Evolutionary conservation across 2,888 invertebrate genomes (phyloP).

Genomic region (Mythimna vitellina): DNA sequence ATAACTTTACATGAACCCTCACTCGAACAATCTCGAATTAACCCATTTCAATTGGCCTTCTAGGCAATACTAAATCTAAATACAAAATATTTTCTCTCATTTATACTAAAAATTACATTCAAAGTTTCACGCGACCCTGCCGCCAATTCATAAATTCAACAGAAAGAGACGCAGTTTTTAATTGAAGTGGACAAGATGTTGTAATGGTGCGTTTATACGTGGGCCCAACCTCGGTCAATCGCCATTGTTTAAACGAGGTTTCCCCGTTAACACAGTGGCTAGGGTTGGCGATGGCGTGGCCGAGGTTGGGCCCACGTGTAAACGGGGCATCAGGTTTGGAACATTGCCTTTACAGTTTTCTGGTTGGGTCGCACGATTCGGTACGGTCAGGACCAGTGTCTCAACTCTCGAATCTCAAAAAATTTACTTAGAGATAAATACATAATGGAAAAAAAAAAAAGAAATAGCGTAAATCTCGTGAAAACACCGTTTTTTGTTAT

Average conservation of each 20-base stretch:
- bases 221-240: too few relatives aligned
- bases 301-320: too few relatives aligned
- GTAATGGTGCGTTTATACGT: too few relatives aligned
- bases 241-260: too few relatives aligned
- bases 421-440: too few relatives aligned
- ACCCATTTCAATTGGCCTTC: conserved; percentile 37
- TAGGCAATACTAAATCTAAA: conserved; percentile 56
- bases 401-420: too few relatives aligned
- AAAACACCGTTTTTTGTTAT: too few relatives aligned
- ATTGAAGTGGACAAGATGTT: neutral
- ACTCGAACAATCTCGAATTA: conserved; percentile 5
- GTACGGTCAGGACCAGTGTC: neutral
- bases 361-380: conserved; percentile 14
- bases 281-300: too few relatives aligned
- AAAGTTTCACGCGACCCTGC: conserved; percentile 11
- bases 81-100: conserved; percentile 65
- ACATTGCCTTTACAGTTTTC: conserved; percentile 8
- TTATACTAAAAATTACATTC: conserved; percentile 55
- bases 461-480: too few relatives aligned
- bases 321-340: too few relatives aligned
- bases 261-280: too few relatives aligned
- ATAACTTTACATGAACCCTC: conserved; percentile 5
- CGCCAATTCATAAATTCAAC: neutral
- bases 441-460: too few relatives aligned
- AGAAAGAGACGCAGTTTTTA: neutral